These are phyloP conservation scores for Baryphthengus martii DNA, from an alignment of 2,113 vertebrate genomes.

Conservation along the genomic window DNA sequence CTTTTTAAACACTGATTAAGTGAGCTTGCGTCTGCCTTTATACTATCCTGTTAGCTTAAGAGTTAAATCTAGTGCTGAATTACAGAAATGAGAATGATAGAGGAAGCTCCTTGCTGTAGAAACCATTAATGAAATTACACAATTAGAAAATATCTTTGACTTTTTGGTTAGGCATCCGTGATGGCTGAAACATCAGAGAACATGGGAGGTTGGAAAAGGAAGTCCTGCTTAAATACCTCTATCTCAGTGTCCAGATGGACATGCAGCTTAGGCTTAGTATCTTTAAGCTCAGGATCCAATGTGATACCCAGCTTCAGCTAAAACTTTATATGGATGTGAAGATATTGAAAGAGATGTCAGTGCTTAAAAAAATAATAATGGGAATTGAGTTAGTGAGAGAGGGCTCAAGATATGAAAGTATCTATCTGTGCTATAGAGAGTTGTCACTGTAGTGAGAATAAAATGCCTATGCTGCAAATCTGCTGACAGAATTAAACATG, in stretches of 20 bases:
- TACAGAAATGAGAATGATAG: not conserved
- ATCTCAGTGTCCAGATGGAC: constrained; percentile 44
- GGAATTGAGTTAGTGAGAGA: not conserved
- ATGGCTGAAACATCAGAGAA: not conserved
- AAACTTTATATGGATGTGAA: not conserved
- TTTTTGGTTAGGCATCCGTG: not conserved
- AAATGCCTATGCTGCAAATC: not conserved
- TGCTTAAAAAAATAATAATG: not conserved
- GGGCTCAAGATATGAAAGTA: not conserved
- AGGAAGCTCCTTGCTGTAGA: not conserved
- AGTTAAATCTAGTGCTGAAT: not conserved
- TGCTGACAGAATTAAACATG: constrained; percentile 29
- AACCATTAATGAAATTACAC: constrained; percentile 14
- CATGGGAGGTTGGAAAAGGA: not conserved
- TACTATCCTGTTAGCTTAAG: not conserved
- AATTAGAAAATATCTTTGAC: not conserved
- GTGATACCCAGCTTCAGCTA: not conserved
- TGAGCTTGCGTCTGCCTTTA: not conserved
- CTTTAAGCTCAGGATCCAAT: constrained; percentile 11
- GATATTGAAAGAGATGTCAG: constrained; percentile 26
- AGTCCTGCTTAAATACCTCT: constrained; percentile 1
- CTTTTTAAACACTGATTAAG: not conserved
- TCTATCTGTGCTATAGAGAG: not conserved
- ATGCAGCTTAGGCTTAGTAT: constrained; percentile 32
- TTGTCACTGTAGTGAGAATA: not conserved